These are phyloP conservation scores for Elgaria multicarinata DNA, from an alignment of 2,113 vertebrate genomes.

Conservation along the genomic window DNA sequence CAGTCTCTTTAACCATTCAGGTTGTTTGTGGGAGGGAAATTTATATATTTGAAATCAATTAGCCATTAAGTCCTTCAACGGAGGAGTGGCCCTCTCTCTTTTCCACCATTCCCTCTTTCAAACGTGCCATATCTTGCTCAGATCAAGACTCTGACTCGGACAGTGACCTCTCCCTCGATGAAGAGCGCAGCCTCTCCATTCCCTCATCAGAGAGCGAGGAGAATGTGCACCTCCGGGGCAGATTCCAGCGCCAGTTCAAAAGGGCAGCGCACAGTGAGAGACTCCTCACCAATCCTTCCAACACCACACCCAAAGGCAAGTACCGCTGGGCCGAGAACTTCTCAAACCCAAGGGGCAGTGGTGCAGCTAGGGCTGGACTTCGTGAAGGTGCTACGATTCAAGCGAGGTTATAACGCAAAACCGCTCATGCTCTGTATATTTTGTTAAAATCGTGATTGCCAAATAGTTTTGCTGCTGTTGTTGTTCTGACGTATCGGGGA, in stretches of 20 bases:
- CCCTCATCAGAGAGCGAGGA: constrained; percentile 97
- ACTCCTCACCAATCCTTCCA: constrained; percentile 89
- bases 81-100: neutral
- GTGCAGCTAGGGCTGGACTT: too few relatives aligned
- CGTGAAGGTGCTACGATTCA: too few relatives aligned
- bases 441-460: too few relatives aligned
- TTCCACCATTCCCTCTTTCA: neutral
- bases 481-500: too few relatives aligned
- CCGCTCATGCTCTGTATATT: too few relatives aligned
- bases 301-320: constrained; percentile 90
- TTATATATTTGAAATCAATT: neutral
- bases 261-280: constrained; percentile 91
- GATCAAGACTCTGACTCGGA: constrained; percentile 95
- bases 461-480: too few relatives aligned
- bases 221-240: constrained; percentile 90
- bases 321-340: accelerated
- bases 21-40: neutral
- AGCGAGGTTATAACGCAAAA: too few relatives aligned
- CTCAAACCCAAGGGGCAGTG: neutral
- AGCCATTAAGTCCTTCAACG: neutral
- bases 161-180: constrained; percentile 95
- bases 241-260: constrained; percentile 92
- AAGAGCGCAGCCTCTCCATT: constrained; percentile 95
- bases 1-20: neutral
- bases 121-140: constrained; percentile 49